These are phyloP conservation scores for Panurus biarmicus DNA, from an alignment of 2,113 vertebrate species.

Conservation along the genomic window DNA sequence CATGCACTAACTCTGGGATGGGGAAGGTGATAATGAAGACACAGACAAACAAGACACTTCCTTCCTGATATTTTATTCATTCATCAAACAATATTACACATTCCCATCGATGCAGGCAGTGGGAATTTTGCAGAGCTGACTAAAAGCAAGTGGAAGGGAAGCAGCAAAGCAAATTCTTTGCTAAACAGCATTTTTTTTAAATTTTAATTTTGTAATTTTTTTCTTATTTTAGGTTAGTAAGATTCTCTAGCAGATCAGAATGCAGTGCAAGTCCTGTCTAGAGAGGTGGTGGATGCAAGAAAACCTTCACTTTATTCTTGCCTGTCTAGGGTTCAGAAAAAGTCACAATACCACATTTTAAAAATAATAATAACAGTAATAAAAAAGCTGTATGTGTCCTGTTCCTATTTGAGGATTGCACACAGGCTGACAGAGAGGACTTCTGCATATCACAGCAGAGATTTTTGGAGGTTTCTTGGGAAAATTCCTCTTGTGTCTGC, in stretches of 20 bases:
- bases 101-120: neutral
- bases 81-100: conserved; percentile 32
- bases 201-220: neutral
- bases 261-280: neutral
- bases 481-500: neutral
- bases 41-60: conserved; percentile 30
- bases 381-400: neutral
- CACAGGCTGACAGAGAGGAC: neutral
- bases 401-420: neutral
- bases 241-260: neutral
- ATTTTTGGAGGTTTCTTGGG: neutral
- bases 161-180: neutral
- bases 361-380: neutral
- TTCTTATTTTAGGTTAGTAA: neutral
- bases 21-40: conserved; percentile 41
- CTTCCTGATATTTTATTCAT: conserved; percentile 51
- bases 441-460: neutral
- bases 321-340: neutral
- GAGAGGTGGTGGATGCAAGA: neutral
- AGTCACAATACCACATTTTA: rapidly evolving
- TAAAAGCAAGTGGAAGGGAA: neutral
- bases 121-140: neutral
- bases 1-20: neutral
- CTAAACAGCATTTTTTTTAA: neutral
- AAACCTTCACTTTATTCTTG: neutral